Percentiles rank a stretch among this genome's conserved stretches.
Conservation (phyloP, 2,113 vertebrate species). For the Anguilla rostrata region DNA sequence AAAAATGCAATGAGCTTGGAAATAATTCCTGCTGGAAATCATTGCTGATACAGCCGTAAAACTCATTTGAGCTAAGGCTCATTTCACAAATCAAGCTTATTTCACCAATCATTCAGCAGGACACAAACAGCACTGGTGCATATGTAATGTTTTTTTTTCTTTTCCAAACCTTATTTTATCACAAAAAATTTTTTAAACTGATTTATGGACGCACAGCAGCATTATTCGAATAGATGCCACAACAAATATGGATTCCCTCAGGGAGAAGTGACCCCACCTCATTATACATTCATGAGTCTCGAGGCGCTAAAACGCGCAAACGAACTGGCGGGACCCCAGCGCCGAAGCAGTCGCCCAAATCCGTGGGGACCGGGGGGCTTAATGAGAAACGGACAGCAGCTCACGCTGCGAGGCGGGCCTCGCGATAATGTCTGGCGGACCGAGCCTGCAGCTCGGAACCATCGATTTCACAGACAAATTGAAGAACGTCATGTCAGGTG, state of each 20-base stretch:
- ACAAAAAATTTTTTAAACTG: neutral
- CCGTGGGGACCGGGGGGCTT: neutral
- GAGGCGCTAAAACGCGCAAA: neutral
- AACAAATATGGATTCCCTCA: slow-evolving; percentile 13
- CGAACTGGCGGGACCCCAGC: neutral
- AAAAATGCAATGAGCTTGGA: too few species aligned
- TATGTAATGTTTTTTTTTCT: neutral
- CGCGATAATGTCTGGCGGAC: slow-evolving; percentile 33
- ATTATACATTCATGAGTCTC: neutral
- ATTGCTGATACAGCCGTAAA: too few species aligned
- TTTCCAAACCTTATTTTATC: neutral
- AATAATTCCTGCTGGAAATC: neutral
- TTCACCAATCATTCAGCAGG: neutral
- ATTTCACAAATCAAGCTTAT: neutral
- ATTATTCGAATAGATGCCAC: neutral
- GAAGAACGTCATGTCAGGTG: slow-evolving; percentile 39
- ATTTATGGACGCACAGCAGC: neutral
- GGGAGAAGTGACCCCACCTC: neutral
- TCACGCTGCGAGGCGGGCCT: slow-evolving; percentile 9
- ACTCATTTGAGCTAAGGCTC: neutral
- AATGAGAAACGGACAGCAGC: neutral
- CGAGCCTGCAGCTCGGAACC: slow-evolving; percentile 22
- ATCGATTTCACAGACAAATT: slow-evolving; percentile 47
- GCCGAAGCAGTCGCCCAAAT: neutral
- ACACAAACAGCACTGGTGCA: neutral